Conservation (phyloP, 64 coral and sea anemone genomes). For the Exaiptasia diaphana region DNA sequence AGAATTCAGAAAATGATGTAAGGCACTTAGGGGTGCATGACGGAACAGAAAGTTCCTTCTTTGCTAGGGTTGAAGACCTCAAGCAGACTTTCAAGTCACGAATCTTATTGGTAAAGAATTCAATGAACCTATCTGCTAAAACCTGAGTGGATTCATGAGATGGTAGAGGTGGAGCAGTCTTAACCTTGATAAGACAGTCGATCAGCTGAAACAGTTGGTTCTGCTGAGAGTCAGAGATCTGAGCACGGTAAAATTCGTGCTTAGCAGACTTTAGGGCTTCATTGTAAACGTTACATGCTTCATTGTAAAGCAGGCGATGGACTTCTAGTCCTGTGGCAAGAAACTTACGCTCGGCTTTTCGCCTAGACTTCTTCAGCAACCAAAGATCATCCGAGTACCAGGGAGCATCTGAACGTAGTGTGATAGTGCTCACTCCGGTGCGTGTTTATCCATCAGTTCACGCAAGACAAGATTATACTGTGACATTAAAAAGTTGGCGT, state of each 20-base stretch:
- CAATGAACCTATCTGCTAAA: conserved; percentile 28
- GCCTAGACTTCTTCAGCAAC: conserved; percentile 38
- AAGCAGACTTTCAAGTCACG: conserved; percentile 31
- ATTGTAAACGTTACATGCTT: conserved; percentile 28
- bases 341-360: conserved; percentile 36
- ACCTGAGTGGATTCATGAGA: neutral
- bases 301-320: conserved; percentile 38
- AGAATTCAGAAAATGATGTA: conserved; percentile 15
- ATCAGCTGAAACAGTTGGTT: conserved; percentile 63
- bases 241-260: conserved; percentile 6
- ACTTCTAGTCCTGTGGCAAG: conserved; percentile 19
- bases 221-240: conserved; percentile 41
- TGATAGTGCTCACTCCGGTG: conserved; percentile 40
- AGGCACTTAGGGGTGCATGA: neutral
- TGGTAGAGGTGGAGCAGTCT: conserved; percentile 22
- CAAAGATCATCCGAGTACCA: conserved; percentile 53
- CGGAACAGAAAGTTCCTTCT: conserved; percentile 3
- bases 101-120: conserved; percentile 53
- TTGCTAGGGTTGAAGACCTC: conserved; percentile 1
- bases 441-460: neutral
- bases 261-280: conserved; percentile 44
- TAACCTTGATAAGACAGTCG: conserved; percentile 30
- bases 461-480: conserved; percentile 8
- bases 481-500: neutral
- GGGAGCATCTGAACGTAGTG: conserved; percentile 37